phyloP scores from a whole-genome alignment of 2,113 vertebrate genomes.

The Piaya cayana region DNA sequence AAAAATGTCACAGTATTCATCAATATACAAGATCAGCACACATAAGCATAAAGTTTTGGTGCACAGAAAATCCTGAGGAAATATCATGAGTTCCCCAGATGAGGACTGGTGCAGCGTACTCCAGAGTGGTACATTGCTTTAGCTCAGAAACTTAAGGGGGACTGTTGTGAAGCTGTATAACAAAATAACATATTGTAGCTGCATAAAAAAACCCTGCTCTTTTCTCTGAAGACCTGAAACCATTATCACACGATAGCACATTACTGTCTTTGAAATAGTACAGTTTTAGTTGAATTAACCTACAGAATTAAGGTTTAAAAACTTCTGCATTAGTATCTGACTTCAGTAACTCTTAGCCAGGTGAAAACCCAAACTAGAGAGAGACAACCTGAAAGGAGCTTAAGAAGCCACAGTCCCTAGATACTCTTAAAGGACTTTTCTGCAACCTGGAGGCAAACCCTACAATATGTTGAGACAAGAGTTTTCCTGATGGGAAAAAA shows the following conservation, averaged over 20 bases:
- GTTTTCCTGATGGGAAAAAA: neutral
- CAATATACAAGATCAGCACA: neutral
- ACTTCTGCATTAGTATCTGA: neutral
- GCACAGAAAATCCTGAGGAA: neutral
- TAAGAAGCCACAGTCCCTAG: neutral
- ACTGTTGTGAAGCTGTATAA: neutral
- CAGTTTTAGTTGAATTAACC: neutral
- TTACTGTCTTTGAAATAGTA: neutral
- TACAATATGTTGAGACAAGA: neutral
- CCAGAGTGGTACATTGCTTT: neutral
- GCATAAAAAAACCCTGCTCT: neutral
- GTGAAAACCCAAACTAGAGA: neutral
- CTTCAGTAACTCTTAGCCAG: neutral
- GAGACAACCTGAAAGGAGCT: neutral
- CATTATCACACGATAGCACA: neutral
- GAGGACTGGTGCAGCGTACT: neutral
- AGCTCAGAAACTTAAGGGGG: neutral
- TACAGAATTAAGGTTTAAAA: neutral
- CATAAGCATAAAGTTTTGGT: neutral
- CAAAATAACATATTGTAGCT: neutral
- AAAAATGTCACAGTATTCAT: neutral
- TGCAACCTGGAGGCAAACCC: neutral
- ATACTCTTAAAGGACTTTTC: neutral
- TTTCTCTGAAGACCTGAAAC: neutral
- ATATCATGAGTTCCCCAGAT: neutral